Evolutionary conservation across 2,888 invertebrate genomes (phyloP).

Genomic region (Acrocyrtus sp.): DNA sequence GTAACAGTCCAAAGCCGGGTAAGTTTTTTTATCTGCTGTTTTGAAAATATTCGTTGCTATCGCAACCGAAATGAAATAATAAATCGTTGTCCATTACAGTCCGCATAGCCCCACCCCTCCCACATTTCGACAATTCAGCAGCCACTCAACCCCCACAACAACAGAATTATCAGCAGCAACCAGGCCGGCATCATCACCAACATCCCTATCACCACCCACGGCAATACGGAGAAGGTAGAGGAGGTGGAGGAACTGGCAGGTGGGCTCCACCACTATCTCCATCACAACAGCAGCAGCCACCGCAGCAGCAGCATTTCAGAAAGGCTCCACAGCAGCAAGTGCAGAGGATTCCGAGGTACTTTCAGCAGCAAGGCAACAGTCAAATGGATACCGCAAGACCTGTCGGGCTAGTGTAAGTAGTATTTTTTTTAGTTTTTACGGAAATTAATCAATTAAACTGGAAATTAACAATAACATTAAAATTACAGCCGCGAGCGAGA

Average conservation of each 20-base stretch:
- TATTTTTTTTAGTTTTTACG: not conserved
- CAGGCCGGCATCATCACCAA: not conserved
- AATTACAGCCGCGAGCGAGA: constrained; percentile 48
- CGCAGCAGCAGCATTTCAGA: not conserved
- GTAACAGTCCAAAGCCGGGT: constrained; percentile 1
- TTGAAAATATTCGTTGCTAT: no score
- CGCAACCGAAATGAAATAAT: no score
- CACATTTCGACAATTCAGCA: constrained; percentile 5
- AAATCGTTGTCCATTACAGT: no score
- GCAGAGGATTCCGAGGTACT: constrained; percentile 9
- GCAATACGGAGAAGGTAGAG: no score
- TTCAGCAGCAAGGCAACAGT: not conserved
- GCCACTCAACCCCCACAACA: not conserved
- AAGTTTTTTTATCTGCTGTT: no score
- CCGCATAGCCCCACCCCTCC: constrained; percentile 18
- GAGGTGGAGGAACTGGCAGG: not conserved
- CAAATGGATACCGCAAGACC: not conserved
- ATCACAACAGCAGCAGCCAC: not conserved
- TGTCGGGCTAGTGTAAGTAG: constrained; percentile 19
- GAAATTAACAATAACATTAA: not conserved
- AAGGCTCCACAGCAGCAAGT: constrained; percentile 1
- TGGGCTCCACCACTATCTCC: not conserved
- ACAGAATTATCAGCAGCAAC: not conserved
- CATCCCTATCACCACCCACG: not conserved
- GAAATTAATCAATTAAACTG: no score